Evolutionary conservation across 2,113 vertebrate genomes (phyloP).

Genomic region (Neogale vison): DNA sequence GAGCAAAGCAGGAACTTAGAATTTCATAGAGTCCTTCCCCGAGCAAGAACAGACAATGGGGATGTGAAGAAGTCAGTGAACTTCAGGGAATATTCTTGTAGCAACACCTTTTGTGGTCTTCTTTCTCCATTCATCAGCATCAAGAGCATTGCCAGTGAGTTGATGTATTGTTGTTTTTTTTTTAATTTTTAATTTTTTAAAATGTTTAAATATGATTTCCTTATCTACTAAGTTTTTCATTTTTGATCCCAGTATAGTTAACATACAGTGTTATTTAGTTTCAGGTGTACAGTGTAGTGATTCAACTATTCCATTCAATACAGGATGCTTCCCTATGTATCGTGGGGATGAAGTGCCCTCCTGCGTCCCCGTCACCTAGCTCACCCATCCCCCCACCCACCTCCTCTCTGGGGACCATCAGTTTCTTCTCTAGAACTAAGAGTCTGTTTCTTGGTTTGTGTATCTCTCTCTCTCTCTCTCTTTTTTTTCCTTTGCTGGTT

Average conservation of each 20-base stretch:
- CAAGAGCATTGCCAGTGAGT: background rate
- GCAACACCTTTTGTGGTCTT: background rate
- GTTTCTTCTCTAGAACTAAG: background rate
- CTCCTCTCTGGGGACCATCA: background rate
- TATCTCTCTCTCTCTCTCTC: background rate
- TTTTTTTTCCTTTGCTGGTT: background rate
- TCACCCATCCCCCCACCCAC: background rate
- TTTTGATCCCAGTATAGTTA: background rate
- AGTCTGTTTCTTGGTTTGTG: background rate
- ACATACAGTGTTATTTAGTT: background rate
- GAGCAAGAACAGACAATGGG: background rate
- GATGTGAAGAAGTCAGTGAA: background rate
- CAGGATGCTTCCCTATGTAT: background rate
- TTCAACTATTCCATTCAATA: background rate
- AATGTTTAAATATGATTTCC: background rate
- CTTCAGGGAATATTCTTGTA: background rate
- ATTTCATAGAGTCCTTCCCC: background rate
- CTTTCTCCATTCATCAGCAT: background rate
- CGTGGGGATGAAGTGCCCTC: background rate
- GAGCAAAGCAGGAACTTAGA: background rate
- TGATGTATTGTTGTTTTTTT: background rate
- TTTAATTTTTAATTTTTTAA: background rate
- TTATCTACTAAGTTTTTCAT: background rate
- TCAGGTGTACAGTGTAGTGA: background rate
- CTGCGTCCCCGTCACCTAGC: background rate